Conservation (phyloP, 2,797 vertebrate genomes). For the Acropternis orthonyx region DNA sequence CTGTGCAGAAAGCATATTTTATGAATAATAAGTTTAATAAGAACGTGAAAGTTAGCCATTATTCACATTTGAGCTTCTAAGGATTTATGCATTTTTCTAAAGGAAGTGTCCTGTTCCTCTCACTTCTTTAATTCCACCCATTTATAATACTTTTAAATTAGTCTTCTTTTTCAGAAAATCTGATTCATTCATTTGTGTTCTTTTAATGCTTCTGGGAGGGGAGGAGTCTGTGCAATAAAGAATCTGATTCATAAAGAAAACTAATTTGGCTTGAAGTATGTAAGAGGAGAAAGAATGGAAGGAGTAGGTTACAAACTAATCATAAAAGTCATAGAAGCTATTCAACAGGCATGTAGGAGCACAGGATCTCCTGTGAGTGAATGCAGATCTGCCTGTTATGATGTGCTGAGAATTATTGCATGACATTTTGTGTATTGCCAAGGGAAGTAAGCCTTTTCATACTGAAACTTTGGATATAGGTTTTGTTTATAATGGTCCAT, state of each 20-base stretch:
- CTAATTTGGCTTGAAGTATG: not conserved
- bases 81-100: not conserved
- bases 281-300: not conserved
- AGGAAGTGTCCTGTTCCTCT: not conserved
- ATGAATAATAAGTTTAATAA: not conserved
- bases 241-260: not conserved
- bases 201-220: not conserved
- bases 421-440: not conserved
- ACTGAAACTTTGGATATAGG: not conserved
- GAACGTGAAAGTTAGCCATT: not conserved
- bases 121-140: not conserved
- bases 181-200: not conserved
- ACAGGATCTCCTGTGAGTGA: not conserved
- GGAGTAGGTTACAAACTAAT: not conserved
- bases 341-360: not conserved
- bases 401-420: not conserved
- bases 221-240: not conserved
- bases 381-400: not conserved
- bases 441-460: not conserved
- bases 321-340: not conserved
- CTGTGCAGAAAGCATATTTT: not conserved
- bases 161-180: not conserved
- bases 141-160: not conserved
- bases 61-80: not conserved
- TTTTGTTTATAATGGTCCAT: not conserved